Base-by-base conservation (phyloP, 2,113 vertebrate species). In the Chionodraco myersi region DNA sequence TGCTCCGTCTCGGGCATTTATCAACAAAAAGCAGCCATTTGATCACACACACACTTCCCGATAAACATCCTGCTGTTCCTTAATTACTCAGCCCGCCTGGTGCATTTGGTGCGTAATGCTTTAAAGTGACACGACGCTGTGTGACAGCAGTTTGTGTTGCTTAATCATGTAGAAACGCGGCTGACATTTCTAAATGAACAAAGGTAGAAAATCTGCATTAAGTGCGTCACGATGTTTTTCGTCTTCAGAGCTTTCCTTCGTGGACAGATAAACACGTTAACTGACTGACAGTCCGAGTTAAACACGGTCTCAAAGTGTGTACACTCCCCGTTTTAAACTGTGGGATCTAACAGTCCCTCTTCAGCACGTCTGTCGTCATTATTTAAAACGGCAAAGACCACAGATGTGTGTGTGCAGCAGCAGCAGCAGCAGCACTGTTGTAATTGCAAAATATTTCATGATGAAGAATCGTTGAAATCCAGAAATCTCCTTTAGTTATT, bases 391-490 rank as follows among this genome's bases (percentile, higher is more conserved):
- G 1, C 63, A 49, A 56, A 80, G 64, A 54, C 51, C 52, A 52
- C 30, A 54, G 23, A 67, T 54, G 26, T 67, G 69, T 44, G 63
- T 23, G 5, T 41, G 36, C 6, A 7, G 8, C 18, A 53, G 54
- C 53, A n/a, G n/a, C n/a, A 56, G 48, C 68, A 64, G 57, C 63
- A 30, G 75, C 57, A 9, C 18, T 15, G 60, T 41, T 75, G 56
- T 72, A 54, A 72, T 81, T 67, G 66, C 45, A 8, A 49, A 64
- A 75, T 75, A 67, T 75, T 72, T 81, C 65, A 78, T 1, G 36
- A 49, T 64, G 63, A 78, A 58, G 51, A 57, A 67, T 74, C 13
- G 44, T 58, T 4, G 11, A 26, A 36, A 49, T 74, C 4, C n/a
- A 51, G 15, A 79, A 64, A 6, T 70, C 34, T 70, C 48, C 36